These are phyloP conservation scores for Drosophila anceps DNA, from an alignment of 2,888 invertebrate genomes.

Conservation along the genomic window DNA sequence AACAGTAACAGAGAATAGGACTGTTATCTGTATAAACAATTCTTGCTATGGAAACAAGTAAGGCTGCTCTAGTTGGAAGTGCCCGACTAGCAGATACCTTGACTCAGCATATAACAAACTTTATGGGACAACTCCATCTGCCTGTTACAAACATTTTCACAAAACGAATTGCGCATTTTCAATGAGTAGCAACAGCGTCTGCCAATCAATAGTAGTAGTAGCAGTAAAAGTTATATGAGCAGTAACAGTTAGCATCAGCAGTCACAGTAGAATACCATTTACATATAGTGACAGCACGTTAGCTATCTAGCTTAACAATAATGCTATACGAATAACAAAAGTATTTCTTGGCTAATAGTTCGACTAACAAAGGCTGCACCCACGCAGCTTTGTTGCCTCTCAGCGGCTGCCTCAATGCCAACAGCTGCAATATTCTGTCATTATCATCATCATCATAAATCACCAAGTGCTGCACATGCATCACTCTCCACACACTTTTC, in stretches of 20 bases:
- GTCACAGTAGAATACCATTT: background rate
- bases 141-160: no score
- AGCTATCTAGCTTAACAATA: background rate
- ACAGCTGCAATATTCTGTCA: conserved; percentile 54
- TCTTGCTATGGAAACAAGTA: no score
- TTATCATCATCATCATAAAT: conserved; percentile 76
- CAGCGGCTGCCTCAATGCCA: conserved; percentile 9
- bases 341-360: conserved; percentile 1
- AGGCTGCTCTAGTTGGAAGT: background rate
- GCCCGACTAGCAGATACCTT: background rate
- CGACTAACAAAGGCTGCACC: background rate
- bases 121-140: no score
- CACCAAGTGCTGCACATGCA: conserved; percentile 73
- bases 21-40: background rate
- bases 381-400: background rate
- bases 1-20: background rate
- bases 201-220: background rate
- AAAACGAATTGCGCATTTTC: no score
- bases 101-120: background rate
- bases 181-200: no score
- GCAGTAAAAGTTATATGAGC: background rate
- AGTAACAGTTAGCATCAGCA: background rate
- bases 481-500: conserved; percentile 54
- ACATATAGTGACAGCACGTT: background rate
- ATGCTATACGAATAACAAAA: background rate